Evolutionary conservation across 2,113 vertebrate genomes (phyloP), one percentile per base, ranked within the genome.

Genomic region (Gasterosteus aculeatus): DNA sequence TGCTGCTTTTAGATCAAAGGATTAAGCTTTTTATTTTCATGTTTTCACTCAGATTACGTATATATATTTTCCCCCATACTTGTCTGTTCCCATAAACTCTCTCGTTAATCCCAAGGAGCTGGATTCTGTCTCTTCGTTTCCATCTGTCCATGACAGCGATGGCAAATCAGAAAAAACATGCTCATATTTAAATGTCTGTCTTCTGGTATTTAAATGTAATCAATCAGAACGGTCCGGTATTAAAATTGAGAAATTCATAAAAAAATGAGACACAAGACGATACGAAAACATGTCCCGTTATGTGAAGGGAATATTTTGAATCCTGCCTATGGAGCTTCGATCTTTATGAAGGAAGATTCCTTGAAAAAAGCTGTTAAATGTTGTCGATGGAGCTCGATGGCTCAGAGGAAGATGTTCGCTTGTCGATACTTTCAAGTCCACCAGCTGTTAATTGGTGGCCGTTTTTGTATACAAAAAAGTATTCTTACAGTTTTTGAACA

Each of bases 1-100:
- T 66, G 64, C 59, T 60, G 78, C 58, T 18, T 75, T 72, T 38
- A 62, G 77, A 85, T 76, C 75, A 59, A 59, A 63, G 84, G 81
- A 72, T 86, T 85, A 83, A 82, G 22, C 56, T 0, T 85, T 82
- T 81, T 80, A 80, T 77, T 75, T 72, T 35, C 72, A 77, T 88
- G 81, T 85, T 81, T 75, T 70, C 38, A 53, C 77, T 78, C 80
- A 85, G 79, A 85, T 89, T 80, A 87, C 54, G 66, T 62, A n/a
- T 42, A 63, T 46, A 61, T 79, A 59, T 1, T 22, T 15, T 68
- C 47, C 16, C 15, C 19, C 81, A 49, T 39, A 88, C 81, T 84
- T 88, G 81, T 83, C 31, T 8, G 2, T 3, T 18, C 15, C 16
- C 31, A 35, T 57, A 31, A 19, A 22, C 49, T 53, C 35, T 38